Percentiles rank a stretch among this genome's conserved stretches.
Evolutionary conservation across 2,797 vertebrate genomes (phyloP).

Genomic region (Lepilemur septentrionalis): DNA sequence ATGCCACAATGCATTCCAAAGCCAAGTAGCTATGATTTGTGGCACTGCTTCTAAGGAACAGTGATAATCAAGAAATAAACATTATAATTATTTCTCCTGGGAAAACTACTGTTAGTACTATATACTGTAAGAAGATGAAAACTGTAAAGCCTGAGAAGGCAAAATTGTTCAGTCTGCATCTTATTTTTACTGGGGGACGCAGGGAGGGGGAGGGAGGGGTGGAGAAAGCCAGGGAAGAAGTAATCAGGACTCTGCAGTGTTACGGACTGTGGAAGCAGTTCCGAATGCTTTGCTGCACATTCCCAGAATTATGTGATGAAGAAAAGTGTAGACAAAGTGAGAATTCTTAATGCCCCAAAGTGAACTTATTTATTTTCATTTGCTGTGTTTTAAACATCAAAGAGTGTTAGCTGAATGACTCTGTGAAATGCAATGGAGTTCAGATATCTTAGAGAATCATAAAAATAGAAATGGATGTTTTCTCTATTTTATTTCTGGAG

Average conservation of each 20-base stretch:
- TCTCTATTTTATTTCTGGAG: background rate
- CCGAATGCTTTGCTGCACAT: background rate
- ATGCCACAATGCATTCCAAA: background rate
- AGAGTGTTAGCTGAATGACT: background rate
- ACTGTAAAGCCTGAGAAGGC: background rate
- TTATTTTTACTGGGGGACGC: background rate
- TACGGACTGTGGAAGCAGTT: background rate
- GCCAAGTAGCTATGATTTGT: background rate
- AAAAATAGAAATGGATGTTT: background rate
- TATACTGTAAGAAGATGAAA: background rate
- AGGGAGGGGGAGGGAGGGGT: background rate
- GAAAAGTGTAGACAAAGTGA: background rate
- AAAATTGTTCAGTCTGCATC: background rate
- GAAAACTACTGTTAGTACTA: background rate
- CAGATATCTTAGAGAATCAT: background rate
- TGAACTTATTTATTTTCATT: background rate
- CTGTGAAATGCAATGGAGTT: background rate
- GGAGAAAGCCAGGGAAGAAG: background rate
- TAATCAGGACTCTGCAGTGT: no score
- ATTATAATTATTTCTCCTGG: background rate
- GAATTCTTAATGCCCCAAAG: background rate
- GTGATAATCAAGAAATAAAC: conserved; percentile 2
- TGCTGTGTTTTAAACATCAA: background rate
- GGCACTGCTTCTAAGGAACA: background rate
- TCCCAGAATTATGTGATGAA: background rate